These are phyloP conservation scores for Amia ocellicauda DNA, from an alignment of 2,113 vertebrate species.

Conservation along the genomic window DNA sequence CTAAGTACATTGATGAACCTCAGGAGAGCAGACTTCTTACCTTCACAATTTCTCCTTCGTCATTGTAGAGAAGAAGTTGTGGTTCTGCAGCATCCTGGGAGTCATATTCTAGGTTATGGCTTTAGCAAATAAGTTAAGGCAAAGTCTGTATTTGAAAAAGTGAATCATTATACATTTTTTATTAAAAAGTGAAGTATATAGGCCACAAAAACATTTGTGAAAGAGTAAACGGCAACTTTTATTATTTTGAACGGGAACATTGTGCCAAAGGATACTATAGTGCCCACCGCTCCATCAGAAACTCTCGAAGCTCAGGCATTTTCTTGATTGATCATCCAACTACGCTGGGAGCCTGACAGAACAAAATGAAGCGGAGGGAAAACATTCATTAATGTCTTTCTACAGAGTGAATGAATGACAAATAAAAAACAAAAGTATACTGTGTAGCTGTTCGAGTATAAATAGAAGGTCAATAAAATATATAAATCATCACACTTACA, in stretches of 20 bases:
- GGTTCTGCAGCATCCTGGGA: constrained; percentile 65
- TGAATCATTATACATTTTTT: too few species aligned
- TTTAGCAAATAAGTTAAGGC: constrained; percentile 51
- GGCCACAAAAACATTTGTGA: background rate
- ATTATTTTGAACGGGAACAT: background rate
- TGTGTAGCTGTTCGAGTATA: constrained; percentile 10
- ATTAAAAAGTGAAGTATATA: background rate
- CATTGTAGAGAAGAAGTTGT: constrained; percentile 65
- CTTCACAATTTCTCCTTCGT: constrained; percentile 65
- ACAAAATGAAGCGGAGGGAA: constrained; percentile 8
- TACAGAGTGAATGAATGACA: constrained; percentile 18
- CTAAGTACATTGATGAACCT: too few species aligned
- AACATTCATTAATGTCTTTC: background rate
- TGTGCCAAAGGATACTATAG: constrained; percentile 69
- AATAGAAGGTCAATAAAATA: constrained; percentile 6
- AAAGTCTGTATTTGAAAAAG: constrained; percentile 11
- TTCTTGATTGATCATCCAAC: constrained; percentile 77
- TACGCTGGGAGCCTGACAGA: constrained; percentile 68
- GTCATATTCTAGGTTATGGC: constrained; percentile 71
- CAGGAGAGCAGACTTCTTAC: constrained; percentile 41
- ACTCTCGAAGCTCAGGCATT: constrained; percentile 66
- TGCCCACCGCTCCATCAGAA: constrained; percentile 67
- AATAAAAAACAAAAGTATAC: constrained; percentile 4
- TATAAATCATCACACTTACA: constrained; percentile 45
- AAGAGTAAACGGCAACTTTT: background rate